Evolutionary conservation across 2,113 vertebrate genomes (phyloP), one percentile per base, ranked within the genome.

Genomic region (Gasterosteus aculeatus): DNA sequence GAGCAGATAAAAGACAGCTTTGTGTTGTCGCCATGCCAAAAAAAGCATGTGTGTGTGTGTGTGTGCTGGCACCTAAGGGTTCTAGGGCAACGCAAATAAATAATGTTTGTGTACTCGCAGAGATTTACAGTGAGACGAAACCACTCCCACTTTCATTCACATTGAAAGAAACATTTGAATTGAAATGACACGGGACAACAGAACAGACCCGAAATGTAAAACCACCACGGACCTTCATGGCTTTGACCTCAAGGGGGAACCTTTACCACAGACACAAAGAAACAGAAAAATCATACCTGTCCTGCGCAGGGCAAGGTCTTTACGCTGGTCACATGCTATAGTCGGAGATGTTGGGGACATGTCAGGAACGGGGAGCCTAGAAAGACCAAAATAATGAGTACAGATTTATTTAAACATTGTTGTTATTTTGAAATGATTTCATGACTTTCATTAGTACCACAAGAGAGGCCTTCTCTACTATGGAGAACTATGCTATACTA

Each of bases 261-360:
- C 41, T 15, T 26, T 51, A 77, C 78, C 59, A 26, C 7, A 54
- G 22, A 79, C 68, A 69, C 29, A 66, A 47, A 83, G 7, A 86
- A 22, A 29, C 22, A 12, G 39, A 53, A 59, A 59, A n/a, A 41
- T 58, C 91, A 78, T 84, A 98, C 97, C 95, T 89, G 97, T 97
- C 86, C 97, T 95, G 38, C 96, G 91, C 66, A 99, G 93, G 0
- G 94, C 91, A 0, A 95, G 95, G 85, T 97, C 95, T 70, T 97
- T 95, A 0, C 94, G 92, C 26, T 96, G 91, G 77, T 96, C 95
- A 14, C 91, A 89, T 16, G 93, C 63, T 58, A 91, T 87, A 81
- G 91, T 82, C 85, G 94, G 69, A 51, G 94, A 72, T 59, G 94
- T 91, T 26, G 93, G 75, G n/a, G 94, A 87, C 3, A 90, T 92